Evolutionary conservation across 1,140 invertebrate genomes (phyloP).

Genomic region (Heliconius eleuchia): DNA sequence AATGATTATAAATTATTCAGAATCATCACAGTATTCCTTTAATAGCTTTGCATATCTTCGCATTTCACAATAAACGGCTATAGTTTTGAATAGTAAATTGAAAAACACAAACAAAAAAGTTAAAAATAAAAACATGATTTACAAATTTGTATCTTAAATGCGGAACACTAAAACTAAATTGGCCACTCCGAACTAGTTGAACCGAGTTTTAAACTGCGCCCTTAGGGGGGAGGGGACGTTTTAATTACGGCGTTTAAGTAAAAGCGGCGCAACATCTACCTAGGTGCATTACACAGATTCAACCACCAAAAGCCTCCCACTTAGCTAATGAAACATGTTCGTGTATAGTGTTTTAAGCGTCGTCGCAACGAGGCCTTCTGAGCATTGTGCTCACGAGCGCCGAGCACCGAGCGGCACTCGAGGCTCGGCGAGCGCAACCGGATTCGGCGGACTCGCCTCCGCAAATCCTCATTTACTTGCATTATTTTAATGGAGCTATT

Average conservation of each 20-base stretch:
- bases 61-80: neutral
- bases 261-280: constrained; percentile 75
- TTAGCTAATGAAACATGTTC: constrained; percentile 83
- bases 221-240: constrained; percentile 68
- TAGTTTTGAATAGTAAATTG: neutral
- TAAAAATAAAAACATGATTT: constrained; percentile 45
- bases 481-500: constrained; percentile 82
- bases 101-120: constrained; percentile 26
- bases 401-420: constrained; percentile 46
- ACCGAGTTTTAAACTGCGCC: constrained; percentile 75
- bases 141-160: constrained; percentile 62
- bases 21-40: too few species aligned
- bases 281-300: constrained; percentile 79
- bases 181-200: constrained; percentile 75
- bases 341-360: constrained; percentile 79
- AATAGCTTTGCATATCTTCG: neutral
- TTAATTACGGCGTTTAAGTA: constrained; percentile 81
- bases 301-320: constrained; percentile 81
- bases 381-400: constrained; percentile 52
- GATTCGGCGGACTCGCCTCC: constrained; percentile 71
- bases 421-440: constrained; percentile 52
- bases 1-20: too few species aligned
- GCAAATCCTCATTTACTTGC: constrained; percentile 81
- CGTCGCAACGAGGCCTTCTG: constrained; percentile 57
- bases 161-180: constrained; percentile 75